Conservation (phyloP, 2,113 vertebrate species). For the Melanostigma gelatinosum region DNA sequence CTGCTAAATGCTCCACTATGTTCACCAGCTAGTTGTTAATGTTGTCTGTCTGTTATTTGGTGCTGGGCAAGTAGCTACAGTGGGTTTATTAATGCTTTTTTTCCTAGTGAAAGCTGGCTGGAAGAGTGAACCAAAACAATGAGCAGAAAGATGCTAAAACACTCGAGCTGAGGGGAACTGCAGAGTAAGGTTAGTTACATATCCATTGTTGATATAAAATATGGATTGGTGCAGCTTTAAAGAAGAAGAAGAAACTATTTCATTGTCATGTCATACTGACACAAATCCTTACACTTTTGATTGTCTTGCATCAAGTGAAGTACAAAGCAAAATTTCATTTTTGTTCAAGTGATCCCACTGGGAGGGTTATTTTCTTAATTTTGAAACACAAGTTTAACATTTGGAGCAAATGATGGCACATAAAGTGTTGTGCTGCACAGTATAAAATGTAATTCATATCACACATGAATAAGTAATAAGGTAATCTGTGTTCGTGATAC, state of each 20-base stretch:
- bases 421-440: not conserved
- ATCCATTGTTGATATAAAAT: not conserved
- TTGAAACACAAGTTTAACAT: not conserved
- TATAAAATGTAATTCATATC: constrained; percentile 10
- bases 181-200: not conserved
- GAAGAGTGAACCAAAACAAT: not conserved
- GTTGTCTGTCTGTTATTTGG: not conserved
- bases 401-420: not conserved
- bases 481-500: not conserved
- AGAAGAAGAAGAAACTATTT: not conserved
- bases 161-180: not conserved
- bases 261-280: not conserved
- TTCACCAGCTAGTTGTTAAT: not conserved
- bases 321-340: not conserved
- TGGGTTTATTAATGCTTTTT: not conserved
- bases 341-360: not conserved
- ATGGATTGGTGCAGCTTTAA: not conserved
- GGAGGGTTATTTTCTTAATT: not conserved
- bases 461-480: not conserved
- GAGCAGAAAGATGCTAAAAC: not conserved
- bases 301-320: not conserved
- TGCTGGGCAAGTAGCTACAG: too few species aligned
- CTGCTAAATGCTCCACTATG: not conserved
- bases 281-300: not conserved
- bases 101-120: not conserved